These are phyloP conservation scores for Erynnis tages DNA, from an alignment of 2,888 invertebrate genomes.

Conservation along the genomic window DNA sequence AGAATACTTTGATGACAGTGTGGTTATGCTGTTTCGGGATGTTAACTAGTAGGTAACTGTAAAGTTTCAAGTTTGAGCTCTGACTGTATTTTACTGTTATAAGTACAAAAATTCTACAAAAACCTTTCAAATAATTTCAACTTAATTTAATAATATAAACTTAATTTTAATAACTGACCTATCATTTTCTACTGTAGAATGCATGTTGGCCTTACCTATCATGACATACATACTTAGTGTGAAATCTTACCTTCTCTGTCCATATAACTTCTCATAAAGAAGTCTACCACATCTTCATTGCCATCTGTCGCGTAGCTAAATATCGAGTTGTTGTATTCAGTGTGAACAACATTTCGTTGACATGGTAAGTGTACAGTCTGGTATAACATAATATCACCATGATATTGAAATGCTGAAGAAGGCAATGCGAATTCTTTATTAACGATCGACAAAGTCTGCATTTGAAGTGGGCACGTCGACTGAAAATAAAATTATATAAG, in stretches of 20 bases:
- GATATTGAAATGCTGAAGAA: conserved; percentile 59
- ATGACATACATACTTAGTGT: too few relatives aligned
- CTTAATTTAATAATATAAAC: too few relatives aligned
- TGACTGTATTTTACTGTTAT: too few relatives aligned
- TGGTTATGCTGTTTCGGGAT: too few relatives aligned
- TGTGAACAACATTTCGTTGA: conserved; percentile 69
- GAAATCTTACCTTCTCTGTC: conserved; percentile 78
- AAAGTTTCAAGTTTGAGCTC: too few relatives aligned
- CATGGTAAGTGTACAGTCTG: conserved; percentile 77
- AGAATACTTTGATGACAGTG: too few relatives aligned
- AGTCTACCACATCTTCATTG: conserved; percentile 71
- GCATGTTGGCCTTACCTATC: too few relatives aligned
- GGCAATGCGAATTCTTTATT: conserved; percentile 63
- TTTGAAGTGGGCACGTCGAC: conserved; percentile 78
- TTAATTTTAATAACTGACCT: too few relatives aligned
- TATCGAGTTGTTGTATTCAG: conserved; percentile 79
- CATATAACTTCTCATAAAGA: conserved; percentile 80
- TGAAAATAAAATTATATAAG: conserved; percentile 39
- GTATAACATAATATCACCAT: conserved; percentile 70
- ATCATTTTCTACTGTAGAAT: too few relatives aligned
- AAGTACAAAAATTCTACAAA: too few relatives aligned
- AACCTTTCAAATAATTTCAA: too few relatives aligned
- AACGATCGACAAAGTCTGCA: conserved; percentile 77
- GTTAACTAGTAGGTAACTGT: too few relatives aligned
- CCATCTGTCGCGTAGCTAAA: conserved; percentile 56